A percentile compares a stretch with the other conserved stretches of the same genome.
Evolutionary conservation across 1,140 invertebrate genomes (phyloP).

Genomic region (Notospermus geniculatus): DNA sequence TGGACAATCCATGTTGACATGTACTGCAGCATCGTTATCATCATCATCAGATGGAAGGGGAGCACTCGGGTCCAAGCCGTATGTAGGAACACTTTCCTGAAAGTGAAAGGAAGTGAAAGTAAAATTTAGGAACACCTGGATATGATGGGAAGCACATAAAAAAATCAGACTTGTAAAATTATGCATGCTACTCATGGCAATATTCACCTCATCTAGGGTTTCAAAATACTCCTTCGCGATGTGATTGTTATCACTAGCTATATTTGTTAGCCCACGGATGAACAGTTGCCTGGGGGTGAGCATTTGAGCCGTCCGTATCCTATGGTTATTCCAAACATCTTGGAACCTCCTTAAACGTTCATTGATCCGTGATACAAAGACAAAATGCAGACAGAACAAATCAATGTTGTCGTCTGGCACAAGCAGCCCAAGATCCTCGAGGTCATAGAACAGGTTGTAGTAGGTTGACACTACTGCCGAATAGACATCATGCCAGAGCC

Average conservation of each 20-base stretch:
- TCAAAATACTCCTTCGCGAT: constrained; percentile 11
- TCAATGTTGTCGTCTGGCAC: constrained; percentile 13
- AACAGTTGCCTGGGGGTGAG: not conserved
- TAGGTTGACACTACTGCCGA: constrained; percentile 16
- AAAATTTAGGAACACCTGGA: no score
- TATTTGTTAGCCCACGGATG: not conserved
- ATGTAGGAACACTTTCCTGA: no score
- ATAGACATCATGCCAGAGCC: constrained; percentile 28
- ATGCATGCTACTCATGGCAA: no score
- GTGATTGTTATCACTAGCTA: not conserved
- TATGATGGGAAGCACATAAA: no score
- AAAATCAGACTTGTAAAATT: no score
- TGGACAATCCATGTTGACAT: no score
- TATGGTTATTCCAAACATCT: constrained; percentile 8
- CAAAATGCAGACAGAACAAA: constrained; percentile 1
- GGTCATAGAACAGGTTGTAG: constrained; percentile 19
- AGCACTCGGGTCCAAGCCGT: no score
- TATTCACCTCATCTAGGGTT: no score
- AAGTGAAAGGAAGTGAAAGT: no score
- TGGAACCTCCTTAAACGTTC: not conserved
- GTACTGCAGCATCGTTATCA: no score
- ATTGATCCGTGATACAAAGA: not conserved
- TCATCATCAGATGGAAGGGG: no score
- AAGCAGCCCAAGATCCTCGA: constrained; percentile 24
- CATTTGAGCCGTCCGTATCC: not conserved